These are phyloP conservation scores for Neodon shergylaensis DNA, from an alignment of 2,113 vertebrate genomes.

Conservation along the genomic window DNA sequence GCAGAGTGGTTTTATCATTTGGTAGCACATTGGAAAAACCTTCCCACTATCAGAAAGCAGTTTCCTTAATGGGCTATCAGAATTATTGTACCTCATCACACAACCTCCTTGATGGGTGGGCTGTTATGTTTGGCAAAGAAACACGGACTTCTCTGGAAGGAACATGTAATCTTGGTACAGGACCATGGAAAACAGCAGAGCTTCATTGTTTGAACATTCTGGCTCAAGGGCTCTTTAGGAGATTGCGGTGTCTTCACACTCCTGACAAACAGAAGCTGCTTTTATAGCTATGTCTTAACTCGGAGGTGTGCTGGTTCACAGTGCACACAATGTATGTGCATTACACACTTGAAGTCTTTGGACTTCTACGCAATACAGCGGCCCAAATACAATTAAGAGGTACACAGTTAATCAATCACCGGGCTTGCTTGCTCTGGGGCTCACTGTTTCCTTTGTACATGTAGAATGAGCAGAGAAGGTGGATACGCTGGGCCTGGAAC, in stretches of 20 bases:
- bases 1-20: conserved; percentile 30
- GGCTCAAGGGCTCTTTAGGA: not conserved
- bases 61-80: conserved; percentile 74
- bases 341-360: not conserved
- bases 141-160: conserved; percentile 52
- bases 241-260: not conserved
- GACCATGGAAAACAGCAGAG: conserved; percentile 9
- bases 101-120: conserved; percentile 60
- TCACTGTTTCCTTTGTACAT: not conserved
- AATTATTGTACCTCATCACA: conserved; percentile 32
- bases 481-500: not conserved
- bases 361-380: not conserved
- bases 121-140: conserved; percentile 73
- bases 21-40: conserved; percentile 62
- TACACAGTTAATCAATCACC: not conserved
- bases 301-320: not conserved
- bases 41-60: conserved; percentile 23
- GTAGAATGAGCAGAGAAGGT: not conserved
- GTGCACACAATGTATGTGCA: too few relatives aligned
- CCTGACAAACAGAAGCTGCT: conserved; percentile 15
- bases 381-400: not conserved
- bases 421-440: not conserved
- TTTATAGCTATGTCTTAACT: not conserved
- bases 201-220: conserved; percentile 32
- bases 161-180: conserved; percentile 50